Percentiles rank a stretch among this genome's conserved stretches.
phyloP scores from a whole-genome alignment of 2,888 invertebrate species.

The Ophion ellenae region DNA sequence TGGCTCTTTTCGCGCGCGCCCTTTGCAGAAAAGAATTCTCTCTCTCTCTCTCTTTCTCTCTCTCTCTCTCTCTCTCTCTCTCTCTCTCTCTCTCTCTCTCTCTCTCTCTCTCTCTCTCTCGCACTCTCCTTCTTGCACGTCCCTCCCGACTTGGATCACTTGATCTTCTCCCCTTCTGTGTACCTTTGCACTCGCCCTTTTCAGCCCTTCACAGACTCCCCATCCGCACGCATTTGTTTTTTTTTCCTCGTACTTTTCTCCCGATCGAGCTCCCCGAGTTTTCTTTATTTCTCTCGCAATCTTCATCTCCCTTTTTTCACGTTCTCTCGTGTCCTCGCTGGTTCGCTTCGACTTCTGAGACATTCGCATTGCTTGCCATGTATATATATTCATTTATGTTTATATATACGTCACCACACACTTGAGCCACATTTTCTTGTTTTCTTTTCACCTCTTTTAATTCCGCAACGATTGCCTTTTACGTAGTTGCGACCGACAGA shows the following conservation, averaged over 20 bases:
- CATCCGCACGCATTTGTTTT: conserved; percentile 2
- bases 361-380: neutral
- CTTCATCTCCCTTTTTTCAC: conserved; percentile 39
- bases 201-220: conserved; percentile 12
- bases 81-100: neutral
- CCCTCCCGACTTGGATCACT: conserved; percentile 42
- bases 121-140: conserved; percentile 7
- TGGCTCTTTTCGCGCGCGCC: conserved; percentile 50
- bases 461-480: conserved; percentile 61
- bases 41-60: neutral
- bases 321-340: conserved; percentile 14
- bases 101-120: conserved; percentile 2
- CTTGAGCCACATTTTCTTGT: conserved; percentile 46
- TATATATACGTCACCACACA: conserved; percentile 22
- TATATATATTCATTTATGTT: conserved; percentile 8
- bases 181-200: conserved; percentile 28
- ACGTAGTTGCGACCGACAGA: conserved; percentile 35
- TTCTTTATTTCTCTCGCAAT: conserved; percentile 24
- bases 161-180: conserved; percentile 16
- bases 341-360: neutral
- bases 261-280: conserved; percentile 16
- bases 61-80: conserved; percentile 7
- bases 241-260: conserved; percentile 17
- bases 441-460: conserved; percentile 38
- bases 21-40: conserved; percentile 28